Base-by-base conservation (phyloP, 2,888 invertebrate species). In the Electrophaes corylata region DNA sequence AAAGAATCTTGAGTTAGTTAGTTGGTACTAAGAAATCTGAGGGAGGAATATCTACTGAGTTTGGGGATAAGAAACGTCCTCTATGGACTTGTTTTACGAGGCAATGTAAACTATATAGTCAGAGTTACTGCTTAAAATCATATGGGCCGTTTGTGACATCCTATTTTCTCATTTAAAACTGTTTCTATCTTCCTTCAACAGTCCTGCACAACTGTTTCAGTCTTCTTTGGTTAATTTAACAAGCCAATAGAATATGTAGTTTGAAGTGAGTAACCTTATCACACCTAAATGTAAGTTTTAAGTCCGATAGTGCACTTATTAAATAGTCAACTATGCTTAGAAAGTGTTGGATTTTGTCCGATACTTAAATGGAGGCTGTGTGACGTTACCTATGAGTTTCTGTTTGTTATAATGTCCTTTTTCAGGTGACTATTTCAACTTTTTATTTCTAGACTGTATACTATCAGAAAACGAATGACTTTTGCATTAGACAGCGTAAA, bases 301-400 rank as follows among this genome's bases (percentile, higher is more conserved):
- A 76, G 72, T 78, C 85, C 84, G 73, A 84, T 84, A 83, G 84
- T 86, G 85, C 85, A 84, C 86, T 86, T 85, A 85, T 79, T 73
- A 75, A 57, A 76, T 78, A 78, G 70, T 72, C 74, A 70, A 69
- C 66, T 68, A 65, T 60, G 74, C 75, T 76, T 77, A 61, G 62
- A 65, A 66, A 60, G 64, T 69, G 64, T 58, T 65, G 54, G 64
- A 66, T 64, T 46, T 63, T 66, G 51, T 60, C 55, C 43, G 37
- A 52, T 54, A 40, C 40, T 58, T 23, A 47, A 55, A 41, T 50
- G 46, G 65, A 66, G 67, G 61, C 64, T 64, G 65, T 65, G 60
- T 69, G 23, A 16, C 18, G 35, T 16, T 12, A 18, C 16, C 33
- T 26, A 23, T 2, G n/a, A 31, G 29, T 23, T 26, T 51, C 16